These are phyloP conservation scores for Tympanoctomys barrerae DNA, from an alignment of 2,797 vertebrate genomes.

Conservation along the genomic window DNA sequence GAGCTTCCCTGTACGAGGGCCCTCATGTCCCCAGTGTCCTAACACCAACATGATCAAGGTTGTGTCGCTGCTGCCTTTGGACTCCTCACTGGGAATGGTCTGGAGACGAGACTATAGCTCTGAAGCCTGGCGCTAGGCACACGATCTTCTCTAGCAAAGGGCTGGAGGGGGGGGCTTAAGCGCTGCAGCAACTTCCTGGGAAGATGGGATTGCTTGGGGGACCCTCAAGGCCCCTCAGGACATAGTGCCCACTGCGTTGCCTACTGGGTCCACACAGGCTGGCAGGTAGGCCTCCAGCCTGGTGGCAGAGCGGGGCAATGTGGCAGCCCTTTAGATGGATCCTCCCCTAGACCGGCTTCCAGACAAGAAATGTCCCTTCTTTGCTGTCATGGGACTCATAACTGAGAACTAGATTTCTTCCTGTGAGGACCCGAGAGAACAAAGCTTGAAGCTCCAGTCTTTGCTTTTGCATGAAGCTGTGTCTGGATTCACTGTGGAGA, in stretches of 20 bases:
- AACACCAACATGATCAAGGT: rapidly evolving
- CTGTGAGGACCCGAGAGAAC: background rate
- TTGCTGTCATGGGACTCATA: background rate
- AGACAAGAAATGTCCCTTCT: background rate
- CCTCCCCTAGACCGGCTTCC: background rate
- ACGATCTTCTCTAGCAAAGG: background rate
- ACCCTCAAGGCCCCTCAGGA: background rate
- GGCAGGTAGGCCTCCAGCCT: rapidly evolving
- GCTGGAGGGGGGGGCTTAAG: background rate
- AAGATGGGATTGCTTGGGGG: background rate
- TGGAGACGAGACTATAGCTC: rapidly evolving
- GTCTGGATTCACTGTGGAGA: background rate
- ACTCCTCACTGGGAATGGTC: no score
- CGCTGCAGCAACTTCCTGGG: rapidly evolving
- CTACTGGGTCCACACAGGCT: background rate
- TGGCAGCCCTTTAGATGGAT: rapidly evolving
- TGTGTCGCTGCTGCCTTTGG: rapidly evolving
- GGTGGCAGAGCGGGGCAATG: rapidly evolving
- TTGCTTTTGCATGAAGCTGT: background rate
- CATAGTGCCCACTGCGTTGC: rapidly evolving
- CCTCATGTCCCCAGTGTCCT: background rate
- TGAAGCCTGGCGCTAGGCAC: no score
- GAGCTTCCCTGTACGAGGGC: no score
- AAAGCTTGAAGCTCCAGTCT: background rate
- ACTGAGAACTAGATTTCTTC: background rate